Evolutionary conservation across 2,888 invertebrate genomes (phyloP), one percentile per base, ranked within the genome.

Genomic region (Xanthia togata): DNA sequence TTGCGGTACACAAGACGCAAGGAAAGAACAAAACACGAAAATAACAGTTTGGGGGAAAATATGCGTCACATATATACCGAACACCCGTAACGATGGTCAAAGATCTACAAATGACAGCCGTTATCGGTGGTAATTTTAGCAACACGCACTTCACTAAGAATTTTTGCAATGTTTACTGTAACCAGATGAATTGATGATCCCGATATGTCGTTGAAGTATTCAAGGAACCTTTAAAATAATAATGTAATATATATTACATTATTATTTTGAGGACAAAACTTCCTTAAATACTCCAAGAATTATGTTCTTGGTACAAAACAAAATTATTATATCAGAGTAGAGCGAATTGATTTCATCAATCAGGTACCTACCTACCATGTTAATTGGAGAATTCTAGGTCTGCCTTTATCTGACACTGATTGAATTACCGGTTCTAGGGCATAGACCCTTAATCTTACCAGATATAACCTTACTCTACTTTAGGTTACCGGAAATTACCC

Each of bases 301-400:
- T 31, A 17, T 1, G 6, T 70, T 47, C 2, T 35, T 20, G 8
- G 4, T 20, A 67, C 3, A n/a, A 5, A 2, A 65, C 1, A 11
- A 17, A 11, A n/a, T 38, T 41, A 9, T 41, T n/a, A 50, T 60
- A 50, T 35, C 31, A 20, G 3, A 75, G 31, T 50, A 47, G 6
- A 74, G 14, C 9, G 2, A n/a, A 62, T 75, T 35, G 35, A 75
- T 76, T 44, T 62, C 17, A 63, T 62, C 12, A 76, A 76, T 63
- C 55, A 44, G 11, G 38, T 44, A 70, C 38, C 17, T 44, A 70
- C 38, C 14, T 44, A 70, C 38, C 17, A n/a, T 68, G 8, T 68
- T 50, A n/a, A 50, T 26, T 68, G 14, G 14, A 31, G 41, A 60
- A 35, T 20, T n/a, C 20, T 59, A 44, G 41, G 23, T 23, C 38